phyloP scores from a whole-genome alignment of 2,113 vertebrate genomes.

The Pipra filicauda region DNA sequence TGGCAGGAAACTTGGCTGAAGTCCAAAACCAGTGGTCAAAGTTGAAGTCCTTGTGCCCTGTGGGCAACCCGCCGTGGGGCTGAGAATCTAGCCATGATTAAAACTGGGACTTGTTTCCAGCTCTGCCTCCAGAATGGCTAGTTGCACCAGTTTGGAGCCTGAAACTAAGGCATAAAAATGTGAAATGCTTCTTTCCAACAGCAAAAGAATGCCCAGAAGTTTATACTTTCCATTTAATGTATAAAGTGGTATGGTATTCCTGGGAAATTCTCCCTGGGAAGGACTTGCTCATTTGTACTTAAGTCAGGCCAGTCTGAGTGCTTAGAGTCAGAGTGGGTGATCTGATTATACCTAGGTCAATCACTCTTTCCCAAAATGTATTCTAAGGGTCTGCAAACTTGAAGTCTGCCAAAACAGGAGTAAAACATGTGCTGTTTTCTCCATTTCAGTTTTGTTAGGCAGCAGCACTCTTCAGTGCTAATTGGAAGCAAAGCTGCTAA shows the following conservation, averaged over 20 bases:
- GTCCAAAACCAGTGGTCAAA: not conserved
- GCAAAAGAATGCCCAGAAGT: not conserved
- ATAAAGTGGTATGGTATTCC: not conserved
- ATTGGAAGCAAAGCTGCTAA: not conserved
- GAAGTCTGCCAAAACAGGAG: not conserved
- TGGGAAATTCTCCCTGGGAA: not conserved
- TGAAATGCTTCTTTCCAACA: not conserved
- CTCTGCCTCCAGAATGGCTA: not conserved
- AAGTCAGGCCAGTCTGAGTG: not conserved
- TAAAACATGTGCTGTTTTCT: not conserved
- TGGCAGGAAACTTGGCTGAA: not conserved
- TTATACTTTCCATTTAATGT: not conserved
- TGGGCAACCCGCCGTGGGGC: not conserved
- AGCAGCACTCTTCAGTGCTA: not conserved
- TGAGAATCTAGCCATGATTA: not conserved
- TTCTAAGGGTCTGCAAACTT: not conserved
- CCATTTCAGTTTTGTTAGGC: not conserved
- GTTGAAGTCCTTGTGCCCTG: not conserved
- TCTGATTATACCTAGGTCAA: not conserved
- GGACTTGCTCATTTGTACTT: not conserved
- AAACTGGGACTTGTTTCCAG: not conserved
- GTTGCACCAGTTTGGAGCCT: not conserved
- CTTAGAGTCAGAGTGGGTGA: not conserved
- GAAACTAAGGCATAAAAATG: conserved; percentile 3
- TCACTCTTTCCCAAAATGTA: not conserved